Conservation (phyloP, 92 coral and sea anemone species). For the Anthopleura xanthogrammica region DNA sequence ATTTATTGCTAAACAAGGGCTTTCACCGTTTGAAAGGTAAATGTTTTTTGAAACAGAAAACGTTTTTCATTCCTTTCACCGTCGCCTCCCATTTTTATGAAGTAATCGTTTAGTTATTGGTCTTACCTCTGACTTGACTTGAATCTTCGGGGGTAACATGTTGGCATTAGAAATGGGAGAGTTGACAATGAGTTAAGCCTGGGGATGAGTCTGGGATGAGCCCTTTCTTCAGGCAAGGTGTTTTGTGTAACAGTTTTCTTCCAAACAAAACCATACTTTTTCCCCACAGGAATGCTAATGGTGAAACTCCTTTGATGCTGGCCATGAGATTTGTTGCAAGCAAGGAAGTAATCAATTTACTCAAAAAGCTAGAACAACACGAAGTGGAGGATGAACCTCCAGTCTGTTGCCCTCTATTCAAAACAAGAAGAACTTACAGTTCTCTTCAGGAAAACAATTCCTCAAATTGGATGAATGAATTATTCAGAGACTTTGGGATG, state of each 20-base stretch:
- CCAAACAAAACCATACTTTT: not conserved
- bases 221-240: no score
- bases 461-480: not conserved
- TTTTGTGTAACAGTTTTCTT: no score
- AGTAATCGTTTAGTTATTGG: not conserved
- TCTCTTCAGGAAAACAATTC: not conserved
- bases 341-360: constrained; percentile 13
- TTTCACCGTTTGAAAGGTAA: constrained; percentile 41
- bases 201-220: no score
- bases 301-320: constrained; percentile 29
- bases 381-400: constrained; percentile 29
- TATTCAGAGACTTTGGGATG: constrained; percentile 15
- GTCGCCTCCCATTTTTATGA: not conserved
- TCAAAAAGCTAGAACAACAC: constrained; percentile 26
- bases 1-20: constrained; percentile 21
- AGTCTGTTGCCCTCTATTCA: constrained; percentile 13
- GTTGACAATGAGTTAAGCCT: no score
- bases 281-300: constrained; percentile 16
- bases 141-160: not conserved
- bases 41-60: not conserved
- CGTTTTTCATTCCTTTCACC: not conserved
- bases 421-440: not conserved
- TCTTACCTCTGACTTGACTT: not conserved
- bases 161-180: no score
- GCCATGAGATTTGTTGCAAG: constrained; percentile 34